These are phyloP conservation scores for Oophaga pumilio DNA, from an alignment of 2,113 vertebrate species.

Conservation along the genomic window DNA sequence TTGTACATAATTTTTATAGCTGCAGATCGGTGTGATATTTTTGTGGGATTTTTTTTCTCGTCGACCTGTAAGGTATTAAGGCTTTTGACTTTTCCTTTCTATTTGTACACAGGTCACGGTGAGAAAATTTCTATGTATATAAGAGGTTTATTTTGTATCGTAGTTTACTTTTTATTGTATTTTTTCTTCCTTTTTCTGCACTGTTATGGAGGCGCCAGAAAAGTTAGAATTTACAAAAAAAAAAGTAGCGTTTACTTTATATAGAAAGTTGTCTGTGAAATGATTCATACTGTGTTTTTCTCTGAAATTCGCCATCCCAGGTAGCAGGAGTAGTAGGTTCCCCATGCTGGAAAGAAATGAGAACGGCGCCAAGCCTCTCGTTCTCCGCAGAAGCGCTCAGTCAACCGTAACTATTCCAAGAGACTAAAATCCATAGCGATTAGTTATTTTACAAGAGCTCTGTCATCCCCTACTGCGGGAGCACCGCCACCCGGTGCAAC, in stretches of 20 bases:
- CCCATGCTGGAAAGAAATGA: background rate
- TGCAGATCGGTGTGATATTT: background rate
- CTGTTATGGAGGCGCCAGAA: background rate
- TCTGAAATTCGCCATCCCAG: background rate
- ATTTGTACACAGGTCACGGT: background rate
- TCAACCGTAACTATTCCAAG: slow-evolving; percentile 22
- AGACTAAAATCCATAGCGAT: slow-evolving; percentile 35
- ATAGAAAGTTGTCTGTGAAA: slow-evolving; percentile 1
- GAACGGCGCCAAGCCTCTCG: background rate
- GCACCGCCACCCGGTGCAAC: background rate
- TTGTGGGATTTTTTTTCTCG: background rate
- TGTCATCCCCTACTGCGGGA: slow-evolving; percentile 19
- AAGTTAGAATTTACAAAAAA: background rate
- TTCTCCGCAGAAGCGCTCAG: slow-evolving; percentile 14
- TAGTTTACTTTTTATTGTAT: background rate
- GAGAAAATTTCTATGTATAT: slow-evolving; percentile 21
- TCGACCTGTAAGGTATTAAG: background rate
- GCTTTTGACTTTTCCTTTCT: background rate
- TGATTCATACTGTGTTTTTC: slow-evolving; percentile 19
- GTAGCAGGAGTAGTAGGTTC: background rate
- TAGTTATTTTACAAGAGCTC: slow-evolving; percentile 30
- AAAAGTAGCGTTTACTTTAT: background rate
- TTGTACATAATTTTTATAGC: background rate
- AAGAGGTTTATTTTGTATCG: slow-evolving; percentile 36
- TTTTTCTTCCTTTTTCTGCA: background rate